These are phyloP conservation scores for Papilio protenor DNA, from an alignment of 2,888 invertebrate species.

Conservation along the genomic window DNA sequence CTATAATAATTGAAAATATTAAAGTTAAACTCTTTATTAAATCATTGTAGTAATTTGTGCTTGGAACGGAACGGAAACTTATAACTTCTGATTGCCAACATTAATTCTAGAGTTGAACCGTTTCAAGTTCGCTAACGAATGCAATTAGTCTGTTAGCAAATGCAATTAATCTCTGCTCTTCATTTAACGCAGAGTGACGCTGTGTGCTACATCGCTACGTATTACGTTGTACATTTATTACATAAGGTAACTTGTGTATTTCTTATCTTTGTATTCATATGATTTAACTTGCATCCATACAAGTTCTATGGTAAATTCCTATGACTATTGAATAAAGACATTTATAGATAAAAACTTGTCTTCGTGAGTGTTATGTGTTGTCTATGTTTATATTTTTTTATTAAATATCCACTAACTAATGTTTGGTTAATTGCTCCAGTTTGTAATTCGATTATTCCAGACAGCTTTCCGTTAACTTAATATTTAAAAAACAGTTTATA, in stretches of 20 bases:
- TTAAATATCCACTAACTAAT: background rate
- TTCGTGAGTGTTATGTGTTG: background rate
- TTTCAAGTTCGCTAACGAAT: constrained; percentile 28
- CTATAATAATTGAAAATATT: background rate
- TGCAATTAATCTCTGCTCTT: constrained; percentile 36
- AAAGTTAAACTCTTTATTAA: constrained; percentile 5
- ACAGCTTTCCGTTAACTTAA: background rate
- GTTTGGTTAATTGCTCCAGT: background rate
- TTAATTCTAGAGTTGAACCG: constrained; percentile 31
- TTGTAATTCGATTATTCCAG: background rate
- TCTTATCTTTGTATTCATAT: background rate
- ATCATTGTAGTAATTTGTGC: constrained; percentile 7
- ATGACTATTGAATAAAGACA: background rate
- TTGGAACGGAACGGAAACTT: background rate
- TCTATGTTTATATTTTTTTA: background rate
- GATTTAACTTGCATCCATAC: background rate
- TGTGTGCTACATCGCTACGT: background rate
- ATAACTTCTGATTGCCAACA: constrained; percentile 23
- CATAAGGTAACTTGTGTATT: background rate
- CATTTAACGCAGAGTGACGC: constrained; percentile 2
- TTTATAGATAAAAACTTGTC: too few relatives aligned
- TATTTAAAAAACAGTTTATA: background rate
- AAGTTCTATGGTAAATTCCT: background rate
- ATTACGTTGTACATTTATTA: constrained; percentile 2
- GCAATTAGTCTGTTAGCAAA: constrained; percentile 32